Base-by-base conservation (phyloP, 2,888 invertebrate species). In the Punctoribates punctum region DNA sequence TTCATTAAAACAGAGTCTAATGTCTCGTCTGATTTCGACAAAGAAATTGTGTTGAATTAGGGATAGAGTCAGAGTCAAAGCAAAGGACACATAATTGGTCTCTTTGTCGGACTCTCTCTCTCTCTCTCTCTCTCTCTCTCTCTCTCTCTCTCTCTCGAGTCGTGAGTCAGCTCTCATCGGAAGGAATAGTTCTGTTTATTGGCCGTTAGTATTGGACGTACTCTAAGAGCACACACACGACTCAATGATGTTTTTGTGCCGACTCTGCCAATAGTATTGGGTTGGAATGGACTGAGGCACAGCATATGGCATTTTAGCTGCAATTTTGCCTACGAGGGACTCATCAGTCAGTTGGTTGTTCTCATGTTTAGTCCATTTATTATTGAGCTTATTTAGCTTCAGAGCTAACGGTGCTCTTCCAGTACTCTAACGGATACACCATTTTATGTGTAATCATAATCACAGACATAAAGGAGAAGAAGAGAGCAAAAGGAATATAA, bases 321-420 rank as follows among this genome's bases (percentile, higher is more conserved):
- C 54, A 54, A n/a, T 54, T 54, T 20, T 20, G 54, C 54, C 54
- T 54, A 54, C 54, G 54, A 54, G 54, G 54, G 54, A 54, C 54
- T 54, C 54, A 54, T 54, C 54, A 54, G 20, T 54, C 54, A 54
- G 54, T 54, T 54, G 20, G 34, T 34, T 54, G 54, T 54, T 54
- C 54, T 54, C 54, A 54, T 54, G 54, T 54, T 54, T 54, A 54
- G 54, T n/a, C 54, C 20, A 54, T 54, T 54, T 54, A 54, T 54
- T 54, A 54, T 54, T 54, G 54, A 54, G 54, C 54, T 54, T 54
- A 54, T 54, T 54, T 54, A 54, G 54, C 54, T 54, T 20, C 54
- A 54, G 54, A 54, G n/a, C 54, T 20, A n/a, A 15, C 2, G 3
- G 17, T 48, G 3, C 48, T 48, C 8, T 48, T 3, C 51, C 51